Evolutionary conservation across 2,888 invertebrate genomes (phyloP).

Genomic region (Lypha dubia): DNA sequence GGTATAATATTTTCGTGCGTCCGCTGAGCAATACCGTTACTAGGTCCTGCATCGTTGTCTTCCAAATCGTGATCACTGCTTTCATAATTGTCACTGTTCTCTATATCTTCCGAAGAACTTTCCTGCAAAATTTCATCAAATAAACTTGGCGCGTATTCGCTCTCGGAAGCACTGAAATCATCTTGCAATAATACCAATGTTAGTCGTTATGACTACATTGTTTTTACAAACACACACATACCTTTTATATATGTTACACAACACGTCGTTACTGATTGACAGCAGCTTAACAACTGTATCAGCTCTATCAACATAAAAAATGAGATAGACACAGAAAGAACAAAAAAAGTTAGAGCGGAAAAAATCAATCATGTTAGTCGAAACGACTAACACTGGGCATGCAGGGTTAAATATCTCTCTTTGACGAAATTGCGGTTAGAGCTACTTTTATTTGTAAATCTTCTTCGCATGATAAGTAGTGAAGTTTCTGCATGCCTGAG

Average conservation of each 20-base stretch:
- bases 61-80: not conserved
- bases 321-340: not conserved
- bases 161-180: constrained; percentile 1
- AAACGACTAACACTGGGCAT: constrained; percentile 1
- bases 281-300: not conserved
- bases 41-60: not conserved
- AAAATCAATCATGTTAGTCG: not conserved
- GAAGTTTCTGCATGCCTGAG: too few species aligned
- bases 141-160: constrained; percentile 13
- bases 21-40: not conserved
- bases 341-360: not conserved
- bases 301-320: not conserved
- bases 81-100: not conserved
- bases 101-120: not conserved
- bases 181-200: constrained; percentile 5
- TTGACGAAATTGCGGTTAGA: too few species aligned
- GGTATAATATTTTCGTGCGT: not conserved
- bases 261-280: not conserved
- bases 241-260: not conserved
- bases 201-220: not conserved
- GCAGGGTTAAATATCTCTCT: constrained; percentile 10
- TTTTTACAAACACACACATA: not conserved
- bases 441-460: too few species aligned
- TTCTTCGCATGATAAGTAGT: too few species aligned
- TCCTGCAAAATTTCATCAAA: not conserved